Conservation (phyloP, 2,797 vertebrate genomes). For the Hybognathus amarus region DNA sequence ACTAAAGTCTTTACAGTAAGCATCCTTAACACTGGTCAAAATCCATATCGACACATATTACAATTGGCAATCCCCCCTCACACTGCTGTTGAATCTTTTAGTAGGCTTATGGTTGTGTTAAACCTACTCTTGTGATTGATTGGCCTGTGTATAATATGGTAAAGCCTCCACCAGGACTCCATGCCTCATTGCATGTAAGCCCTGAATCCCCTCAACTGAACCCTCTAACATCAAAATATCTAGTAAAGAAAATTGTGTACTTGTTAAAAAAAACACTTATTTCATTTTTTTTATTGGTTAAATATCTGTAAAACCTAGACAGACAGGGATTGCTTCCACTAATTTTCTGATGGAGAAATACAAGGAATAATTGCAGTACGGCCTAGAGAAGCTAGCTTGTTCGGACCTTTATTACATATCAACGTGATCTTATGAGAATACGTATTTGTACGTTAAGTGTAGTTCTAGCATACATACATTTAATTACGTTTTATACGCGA, state of each 20-base stretch:
- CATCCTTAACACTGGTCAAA: neutral
- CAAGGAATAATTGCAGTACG: too few relatives aligned
- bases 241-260: neutral
- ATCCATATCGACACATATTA: neutral
- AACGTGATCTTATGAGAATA: too few relatives aligned
- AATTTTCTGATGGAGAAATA: neutral
- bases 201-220: neutral
- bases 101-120: neutral
- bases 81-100: neutral
- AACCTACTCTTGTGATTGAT: conserved; percentile 20
- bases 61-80: neutral
- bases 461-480: too few relatives aligned
- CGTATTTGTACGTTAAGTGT: too few relatives aligned
- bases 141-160: neutral
- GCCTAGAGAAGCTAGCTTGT: too few relatives aligned
- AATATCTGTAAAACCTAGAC: neutral
- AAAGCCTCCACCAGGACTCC: neutral
- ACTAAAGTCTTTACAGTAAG: neutral
- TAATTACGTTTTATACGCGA: too few relatives aligned
- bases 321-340: neutral
- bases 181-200: conserved; percentile 3
- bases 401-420: too few relatives aligned
- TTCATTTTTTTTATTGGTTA: neutral
- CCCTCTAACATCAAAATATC: neutral
- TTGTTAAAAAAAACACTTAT: neutral